phyloP scores from a whole-genome alignment of 30 jellyfish, hydroid and myxozoan species.

The Chironex yamaguchii region DNA sequence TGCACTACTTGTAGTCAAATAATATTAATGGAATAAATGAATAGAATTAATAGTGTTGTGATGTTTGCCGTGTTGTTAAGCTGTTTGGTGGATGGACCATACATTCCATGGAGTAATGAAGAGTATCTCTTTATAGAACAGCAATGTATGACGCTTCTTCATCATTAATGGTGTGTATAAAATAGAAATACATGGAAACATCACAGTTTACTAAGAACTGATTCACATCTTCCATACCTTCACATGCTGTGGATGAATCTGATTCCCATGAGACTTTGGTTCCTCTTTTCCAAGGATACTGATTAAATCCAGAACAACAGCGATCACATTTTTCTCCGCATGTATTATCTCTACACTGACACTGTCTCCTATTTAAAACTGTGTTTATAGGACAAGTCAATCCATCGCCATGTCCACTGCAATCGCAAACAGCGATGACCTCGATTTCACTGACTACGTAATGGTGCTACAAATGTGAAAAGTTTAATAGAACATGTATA shows the following conservation, averaged over 20 bases:
- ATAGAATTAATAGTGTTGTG: no score
- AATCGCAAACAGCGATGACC: constrained; percentile 82
- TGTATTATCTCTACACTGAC: constrained; percentile 88
- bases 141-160: background rate
- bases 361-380: constrained; percentile 74
- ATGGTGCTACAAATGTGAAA: constrained; percentile 77
- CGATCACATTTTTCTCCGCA: constrained; percentile 89
- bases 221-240: constrained; percentile 60
- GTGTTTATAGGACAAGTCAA: constrained; percentile 76
- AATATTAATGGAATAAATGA: no score
- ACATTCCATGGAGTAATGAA: no score
- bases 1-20: no score
- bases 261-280: constrained; percentile 83
- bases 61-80: no score
- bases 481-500: no score
- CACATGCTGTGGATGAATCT: constrained; percentile 85
- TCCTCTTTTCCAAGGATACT: constrained; percentile 91
- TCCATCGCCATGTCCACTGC: constrained; percentile 98
- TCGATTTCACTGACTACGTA: constrained; percentile 83
- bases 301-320: constrained; percentile 94
- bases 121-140: no score
- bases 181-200: background rate
- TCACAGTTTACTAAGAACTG: background rate
- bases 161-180: no score
- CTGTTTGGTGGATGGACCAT: no score